phyloP scores from a whole-genome alignment of 2,888 invertebrate species.

The Eupithecia tripunctaria region DNA sequence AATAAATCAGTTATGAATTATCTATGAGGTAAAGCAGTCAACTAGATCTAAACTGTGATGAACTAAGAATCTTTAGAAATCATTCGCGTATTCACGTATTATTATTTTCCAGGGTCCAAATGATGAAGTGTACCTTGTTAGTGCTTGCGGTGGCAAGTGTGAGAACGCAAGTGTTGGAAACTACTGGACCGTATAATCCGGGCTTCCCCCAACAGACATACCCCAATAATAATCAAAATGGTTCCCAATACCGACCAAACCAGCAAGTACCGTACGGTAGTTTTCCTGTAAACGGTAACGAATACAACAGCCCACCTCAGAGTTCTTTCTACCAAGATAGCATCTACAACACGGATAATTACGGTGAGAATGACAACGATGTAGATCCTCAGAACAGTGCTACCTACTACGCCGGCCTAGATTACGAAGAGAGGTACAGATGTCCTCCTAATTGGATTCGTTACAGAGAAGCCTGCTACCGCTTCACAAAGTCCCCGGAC shows the following conservation, averaged over 20 bases:
- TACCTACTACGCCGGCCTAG: conserved; percentile 73
- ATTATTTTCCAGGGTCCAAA: conserved; percentile 52
- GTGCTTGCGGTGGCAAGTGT: conserved; percentile 64
- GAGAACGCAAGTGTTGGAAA: conserved; percentile 66
- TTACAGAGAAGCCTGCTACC: conserved; percentile 92
- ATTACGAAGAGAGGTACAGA: conserved; percentile 74
- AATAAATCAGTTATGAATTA: conserved; percentile 45
- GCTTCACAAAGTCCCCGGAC: conserved; percentile 94
- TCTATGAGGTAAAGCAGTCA: conserved; percentile 33
- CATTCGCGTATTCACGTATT: not conserved
- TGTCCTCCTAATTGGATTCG: conserved; percentile 96
- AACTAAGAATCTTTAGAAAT: conserved; percentile 1
- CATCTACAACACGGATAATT: conserved; percentile 65
- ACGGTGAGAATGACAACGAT: conserved; percentile 68
- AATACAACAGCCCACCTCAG: conserved; percentile 66
- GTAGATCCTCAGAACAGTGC: conserved; percentile 73
- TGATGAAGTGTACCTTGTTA: conserved; percentile 66
- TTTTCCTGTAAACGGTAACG: conserved; percentile 71
- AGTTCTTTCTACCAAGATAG: conserved; percentile 75
- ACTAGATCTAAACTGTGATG: not conserved
- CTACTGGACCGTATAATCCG: conserved; percentile 62
- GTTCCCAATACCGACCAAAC: conserved; percentile 65
- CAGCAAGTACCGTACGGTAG: conserved; percentile 75
- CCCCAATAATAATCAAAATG: conserved; percentile 63
- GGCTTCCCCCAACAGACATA: conserved; percentile 68